Evolutionary conservation across 2,113 vertebrate species (phyloP).

Genomic region (Gadus chalcogrammus): DNA sequence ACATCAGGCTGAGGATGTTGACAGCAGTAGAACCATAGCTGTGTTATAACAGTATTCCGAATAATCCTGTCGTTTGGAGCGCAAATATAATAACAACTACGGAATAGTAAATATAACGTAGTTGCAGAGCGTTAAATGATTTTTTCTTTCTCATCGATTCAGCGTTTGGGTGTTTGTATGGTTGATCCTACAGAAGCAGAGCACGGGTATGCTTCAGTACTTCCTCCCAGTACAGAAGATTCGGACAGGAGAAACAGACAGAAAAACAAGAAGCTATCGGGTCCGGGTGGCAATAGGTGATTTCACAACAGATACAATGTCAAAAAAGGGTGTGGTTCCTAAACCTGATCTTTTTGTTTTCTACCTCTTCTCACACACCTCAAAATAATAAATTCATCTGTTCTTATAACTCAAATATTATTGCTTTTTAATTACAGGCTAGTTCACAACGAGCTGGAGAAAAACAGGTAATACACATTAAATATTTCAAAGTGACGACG

Average conservation of each 20-base stretch:
- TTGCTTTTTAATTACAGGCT: constrained; percentile 68
- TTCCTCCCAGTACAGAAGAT: constrained; percentile 63
- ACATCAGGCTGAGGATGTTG: constrained; percentile 33
- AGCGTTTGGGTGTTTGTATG: neutral
- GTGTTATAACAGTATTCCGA: too few species aligned
- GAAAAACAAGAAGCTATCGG: constrained; percentile 68
- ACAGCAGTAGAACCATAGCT: too few species aligned
- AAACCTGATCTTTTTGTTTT: constrained; percentile 1
- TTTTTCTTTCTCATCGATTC: too few species aligned
- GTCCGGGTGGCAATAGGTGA: constrained; percentile 73
- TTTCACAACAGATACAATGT: constrained; percentile 30
- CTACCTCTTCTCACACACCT: neutral
- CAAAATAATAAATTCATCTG: neutral
- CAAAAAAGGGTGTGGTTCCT: constrained; percentile 40
- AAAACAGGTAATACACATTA: constrained; percentile 75
- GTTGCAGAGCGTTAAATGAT: too few species aligned
- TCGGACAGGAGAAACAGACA: constrained; percentile 71
- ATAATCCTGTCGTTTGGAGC: too few species aligned
- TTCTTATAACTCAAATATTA: neutral
- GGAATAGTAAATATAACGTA: too few species aligned
- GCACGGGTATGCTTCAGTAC: constrained; percentile 87
- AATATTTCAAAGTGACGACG: too few species aligned
- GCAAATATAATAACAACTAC: too few species aligned
- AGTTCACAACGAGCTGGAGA: constrained; percentile 86
- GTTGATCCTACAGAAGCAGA: constrained; percentile 78